Evolutionary conservation across 2,797 vertebrate genomes (phyloP), one percentile per base, ranked within the genome.

Genomic region (Pogoniulus pusillus): DNA sequence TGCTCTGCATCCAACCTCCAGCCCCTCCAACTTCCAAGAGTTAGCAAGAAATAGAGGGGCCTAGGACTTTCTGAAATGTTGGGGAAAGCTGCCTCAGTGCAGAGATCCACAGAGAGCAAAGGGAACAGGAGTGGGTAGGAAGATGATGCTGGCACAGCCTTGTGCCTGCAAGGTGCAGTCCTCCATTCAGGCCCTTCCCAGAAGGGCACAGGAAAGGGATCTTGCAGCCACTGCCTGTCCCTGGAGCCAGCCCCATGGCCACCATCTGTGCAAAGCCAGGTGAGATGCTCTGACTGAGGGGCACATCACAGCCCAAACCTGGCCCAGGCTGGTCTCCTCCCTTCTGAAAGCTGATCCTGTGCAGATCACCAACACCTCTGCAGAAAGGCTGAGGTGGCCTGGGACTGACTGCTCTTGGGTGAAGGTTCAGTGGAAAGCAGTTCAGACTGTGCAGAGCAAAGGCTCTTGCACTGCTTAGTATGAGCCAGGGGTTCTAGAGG

Each of bases 131-230:
- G 22, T 6, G 6, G 66, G 54, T 65, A 59, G 32, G 55, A 54
- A 53, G 60, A 30, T 5, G 41, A 27, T 32, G 34, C 69, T 60
- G 65, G 47, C 6, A 41, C 14, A 73, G 12, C 32, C 7, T 24
- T 49, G 1, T 18, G 12, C 16, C 70, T n/a, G 24, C 7, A 17
- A 43, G 18, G 13, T 1, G 2, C 4, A 6, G 45, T 4, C 10
- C 55, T 81, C 23, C 3, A 4, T 19, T 68, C 32, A 59, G 30
- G 22, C 58, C 37, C 49, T 34, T 59, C 64, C 19, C 11, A 1
- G 23, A 59, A 59, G 6, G 2, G 6, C 20, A 6, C 0, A 2
- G 35, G 45, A 69, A 62, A 66, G 27, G 35, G 10, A 64, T 64
- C 5, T 15, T 64, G 34, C 17, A 59, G 12, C 23, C 32, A 18